These are phyloP conservation scores for Podarcis lilfordi DNA, from an alignment of 2,797 vertebrate species.

Conservation along the genomic window DNA sequence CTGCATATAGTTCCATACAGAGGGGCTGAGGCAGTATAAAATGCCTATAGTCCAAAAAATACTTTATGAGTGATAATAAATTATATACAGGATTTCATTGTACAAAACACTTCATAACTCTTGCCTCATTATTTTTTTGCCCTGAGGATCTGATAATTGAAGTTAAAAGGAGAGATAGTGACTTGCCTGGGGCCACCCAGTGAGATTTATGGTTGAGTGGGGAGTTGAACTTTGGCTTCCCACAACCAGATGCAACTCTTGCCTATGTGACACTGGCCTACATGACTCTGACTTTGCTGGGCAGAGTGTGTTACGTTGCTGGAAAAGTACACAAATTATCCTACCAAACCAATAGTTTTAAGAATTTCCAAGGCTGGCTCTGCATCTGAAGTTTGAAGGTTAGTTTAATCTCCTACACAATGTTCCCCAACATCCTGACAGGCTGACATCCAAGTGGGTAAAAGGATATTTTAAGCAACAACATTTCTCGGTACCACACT, in stretches of 20 bases:
- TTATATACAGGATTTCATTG: not conserved
- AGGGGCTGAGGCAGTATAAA: not conserved
- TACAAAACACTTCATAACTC: not conserved
- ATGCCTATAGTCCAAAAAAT: not conserved
- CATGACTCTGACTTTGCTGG: not conserved
- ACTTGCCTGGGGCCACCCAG: not conserved
- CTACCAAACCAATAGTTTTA: not conserved
- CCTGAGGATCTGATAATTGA: not conserved
- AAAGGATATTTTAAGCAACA: not conserved
- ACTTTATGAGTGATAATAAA: constrained; percentile 3
- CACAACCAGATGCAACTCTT: not conserved
- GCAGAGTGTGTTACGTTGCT: not conserved
- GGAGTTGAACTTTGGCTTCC: not conserved
- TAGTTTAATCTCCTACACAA: not conserved
- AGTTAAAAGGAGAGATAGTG: not conserved
- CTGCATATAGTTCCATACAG: not conserved
- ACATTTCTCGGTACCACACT: not conserved
- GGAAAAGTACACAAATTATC: not conserved
- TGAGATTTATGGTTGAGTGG: not conserved
- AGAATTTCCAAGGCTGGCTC: not conserved
- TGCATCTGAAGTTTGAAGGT: not conserved
- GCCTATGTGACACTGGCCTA: not conserved
- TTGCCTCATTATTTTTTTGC: not conserved
- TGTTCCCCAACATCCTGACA: not conserved
- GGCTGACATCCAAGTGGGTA: not conserved